Conservation (phyloP, 53 echinoderm and acorn worm genomes). For the Astropecten irregularis region DNA sequence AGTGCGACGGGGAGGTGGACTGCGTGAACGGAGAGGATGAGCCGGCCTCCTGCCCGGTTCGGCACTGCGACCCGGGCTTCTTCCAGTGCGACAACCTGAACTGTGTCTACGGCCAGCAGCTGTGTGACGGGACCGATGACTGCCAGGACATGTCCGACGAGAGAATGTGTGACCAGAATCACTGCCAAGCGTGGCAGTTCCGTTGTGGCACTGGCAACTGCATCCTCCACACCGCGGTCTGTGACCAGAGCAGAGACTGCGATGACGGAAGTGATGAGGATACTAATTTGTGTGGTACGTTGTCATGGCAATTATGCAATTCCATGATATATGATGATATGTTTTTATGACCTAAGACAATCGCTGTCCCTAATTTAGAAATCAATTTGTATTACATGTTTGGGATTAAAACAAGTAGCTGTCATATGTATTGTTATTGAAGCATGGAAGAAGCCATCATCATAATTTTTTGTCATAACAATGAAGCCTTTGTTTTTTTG, state of each 20-base stretch:
- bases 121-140: slow-evolving; percentile 74
- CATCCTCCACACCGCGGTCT: slow-evolving; percentile 69
- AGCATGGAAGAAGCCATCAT: no score
- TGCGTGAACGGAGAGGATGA: slow-evolving; percentile 88
- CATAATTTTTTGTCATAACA: no score
- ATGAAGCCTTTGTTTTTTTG: no score
- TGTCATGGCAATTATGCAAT: not conserved
- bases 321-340: no score
- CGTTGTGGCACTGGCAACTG: slow-evolving; percentile 74
- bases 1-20: slow-evolving; percentile 81
- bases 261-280: slow-evolving; percentile 79
- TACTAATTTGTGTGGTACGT: slow-evolving; percentile 67
- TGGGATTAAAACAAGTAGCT: no score
- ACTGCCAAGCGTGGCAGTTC: slow-evolving; percentile 83
- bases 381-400: no score
- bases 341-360: no score
- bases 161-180: slow-evolving; percentile 55
- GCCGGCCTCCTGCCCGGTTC: slow-evolving; percentile 67
- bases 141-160: slow-evolving; percentile 84
- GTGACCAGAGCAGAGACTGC: slow-evolving; percentile 74
- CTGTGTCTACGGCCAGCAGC: slow-evolving; percentile 51
- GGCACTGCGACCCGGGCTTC: slow-evolving; percentile 64
- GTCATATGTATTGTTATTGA: no score
- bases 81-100: slow-evolving; percentile 83
- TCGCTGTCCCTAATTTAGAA: no score